phyloP scores from a whole-genome alignment of 2,113 vertebrate species.

The Antennarius striatus region DNA sequence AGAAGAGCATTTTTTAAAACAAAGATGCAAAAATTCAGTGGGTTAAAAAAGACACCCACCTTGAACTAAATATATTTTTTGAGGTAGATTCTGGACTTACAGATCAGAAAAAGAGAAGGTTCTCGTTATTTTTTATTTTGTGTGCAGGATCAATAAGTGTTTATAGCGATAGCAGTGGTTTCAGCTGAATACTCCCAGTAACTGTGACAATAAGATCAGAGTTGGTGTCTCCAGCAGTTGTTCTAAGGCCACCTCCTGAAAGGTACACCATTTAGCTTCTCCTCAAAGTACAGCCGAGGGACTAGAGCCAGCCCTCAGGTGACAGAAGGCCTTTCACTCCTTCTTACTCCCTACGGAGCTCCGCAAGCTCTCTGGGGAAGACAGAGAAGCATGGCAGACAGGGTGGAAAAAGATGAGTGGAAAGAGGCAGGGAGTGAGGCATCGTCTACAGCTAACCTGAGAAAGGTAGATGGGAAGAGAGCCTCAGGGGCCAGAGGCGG shows the following conservation, averaged over 20 bases:
- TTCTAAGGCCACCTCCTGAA: conserved; percentile 40
- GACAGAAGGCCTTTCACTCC: conserved; percentile 72
- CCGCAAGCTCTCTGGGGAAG: conserved; percentile 28
- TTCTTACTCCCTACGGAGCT: conserved; percentile 56
- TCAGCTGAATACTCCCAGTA: conserved; percentile 5
- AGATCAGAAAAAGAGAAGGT: conserved; percentile 1
- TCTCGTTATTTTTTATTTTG: background rate
- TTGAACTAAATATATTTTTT: too few species aligned
- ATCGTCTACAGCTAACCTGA: conserved; percentile 66
- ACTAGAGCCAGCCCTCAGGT: conserved; percentile 56
- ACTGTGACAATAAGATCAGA: conserved; percentile 52
- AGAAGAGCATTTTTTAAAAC: too few species aligned
- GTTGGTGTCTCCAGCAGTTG: conserved; percentile 43
- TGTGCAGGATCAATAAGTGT: conserved; percentile 6
- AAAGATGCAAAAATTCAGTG: too few species aligned
- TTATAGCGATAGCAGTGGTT: conserved; percentile 12
- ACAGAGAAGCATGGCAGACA: conserved; percentile 35
- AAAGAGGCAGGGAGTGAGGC: conserved; percentile 32
- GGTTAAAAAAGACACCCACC: too few species aligned
- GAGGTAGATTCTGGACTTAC: background rate
- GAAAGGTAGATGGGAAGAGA: conserved; percentile 64
- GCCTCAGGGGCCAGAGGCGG: conserved; percentile 60
- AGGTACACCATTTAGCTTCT: conserved; percentile 60
- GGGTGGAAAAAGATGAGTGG: conserved; percentile 18
- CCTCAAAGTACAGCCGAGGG: conserved; percentile 62